Evolutionary conservation across 2,888 invertebrate species (phyloP).

Genomic region (Coenonympha glycerion): DNA sequence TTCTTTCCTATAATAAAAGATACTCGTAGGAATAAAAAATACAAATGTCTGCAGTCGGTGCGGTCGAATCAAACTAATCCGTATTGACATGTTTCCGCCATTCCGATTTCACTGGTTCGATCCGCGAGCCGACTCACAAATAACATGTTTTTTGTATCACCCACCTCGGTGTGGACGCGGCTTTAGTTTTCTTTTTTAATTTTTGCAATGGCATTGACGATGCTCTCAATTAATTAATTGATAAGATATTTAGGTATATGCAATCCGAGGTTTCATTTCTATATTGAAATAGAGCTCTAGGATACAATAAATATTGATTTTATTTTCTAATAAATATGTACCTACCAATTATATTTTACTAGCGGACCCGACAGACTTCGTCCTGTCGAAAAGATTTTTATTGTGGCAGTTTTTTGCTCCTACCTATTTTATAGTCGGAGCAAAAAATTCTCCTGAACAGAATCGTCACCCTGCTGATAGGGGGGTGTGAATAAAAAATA

Average conservation of each 20-base stretch:
- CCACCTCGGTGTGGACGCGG: constrained; percentile 34
- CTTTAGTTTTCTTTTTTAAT: constrained; percentile 26
- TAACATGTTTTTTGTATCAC: constrained; percentile 43
- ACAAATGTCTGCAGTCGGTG: constrained; percentile 31
- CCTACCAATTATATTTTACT: too few relatives aligned
- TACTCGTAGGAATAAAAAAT: constrained; percentile 31
- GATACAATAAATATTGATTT: not conserved
- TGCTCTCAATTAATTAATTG: not conserved
- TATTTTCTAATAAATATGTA: too few relatives aligned
- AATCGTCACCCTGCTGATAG: too few relatives aligned
- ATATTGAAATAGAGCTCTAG: not conserved
- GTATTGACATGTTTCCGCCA: constrained; percentile 73
- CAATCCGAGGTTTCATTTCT: not conserved
- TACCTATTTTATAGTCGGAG: too few relatives aligned
- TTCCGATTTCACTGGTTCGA: constrained; percentile 63
- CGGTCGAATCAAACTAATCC: constrained; percentile 51
- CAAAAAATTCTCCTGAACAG: too few relatives aligned
- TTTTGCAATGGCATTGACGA: constrained; percentile 17
- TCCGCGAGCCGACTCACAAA: constrained; percentile 52
- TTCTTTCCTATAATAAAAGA: constrained; percentile 20
- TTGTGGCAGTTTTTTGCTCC: too few relatives aligned
- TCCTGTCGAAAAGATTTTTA: too few relatives aligned
- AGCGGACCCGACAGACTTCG: too few relatives aligned
- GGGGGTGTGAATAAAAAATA: too few relatives aligned
- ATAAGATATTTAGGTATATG: not conserved